These are phyloP conservation scores for Ophthalmolycus amberensis DNA, from an alignment of 2,113 vertebrate species.

Conservation along the genomic window DNA sequence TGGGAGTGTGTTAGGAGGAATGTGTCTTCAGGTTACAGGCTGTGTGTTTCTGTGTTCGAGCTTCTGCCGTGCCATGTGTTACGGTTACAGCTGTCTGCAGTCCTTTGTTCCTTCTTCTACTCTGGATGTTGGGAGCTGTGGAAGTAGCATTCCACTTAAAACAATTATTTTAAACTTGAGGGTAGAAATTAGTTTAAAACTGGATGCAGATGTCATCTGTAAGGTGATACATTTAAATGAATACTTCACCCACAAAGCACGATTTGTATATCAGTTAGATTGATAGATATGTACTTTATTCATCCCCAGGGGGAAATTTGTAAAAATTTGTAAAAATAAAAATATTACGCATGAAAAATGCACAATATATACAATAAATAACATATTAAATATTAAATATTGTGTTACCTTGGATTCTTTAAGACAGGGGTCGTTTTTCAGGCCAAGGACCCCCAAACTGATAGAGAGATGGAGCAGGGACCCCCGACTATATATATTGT, in stretches of 20 bases:
- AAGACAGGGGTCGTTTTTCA: no score
- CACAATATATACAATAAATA: no score
- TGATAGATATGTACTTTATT: no score
- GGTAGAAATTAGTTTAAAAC: background rate
- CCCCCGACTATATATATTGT: no score
- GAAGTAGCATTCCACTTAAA: background rate
- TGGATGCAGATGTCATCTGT: background rate
- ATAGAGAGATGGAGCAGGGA: no score
- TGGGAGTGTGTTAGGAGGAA: background rate
- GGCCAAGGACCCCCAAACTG: no score
- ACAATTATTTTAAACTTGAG: background rate
- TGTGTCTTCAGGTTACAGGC: constrained; percentile 13
- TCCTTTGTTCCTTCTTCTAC: constrained; percentile 33
- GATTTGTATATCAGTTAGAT: background rate
- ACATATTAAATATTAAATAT: no score
- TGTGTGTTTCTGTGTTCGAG: background rate
- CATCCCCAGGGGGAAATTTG: no score
- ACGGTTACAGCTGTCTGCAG: constrained; percentile 27
- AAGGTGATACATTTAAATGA: background rate
- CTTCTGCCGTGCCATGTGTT: constrained; percentile 33
- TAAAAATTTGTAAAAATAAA: no score
- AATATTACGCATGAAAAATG: no score
- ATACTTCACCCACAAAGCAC: background rate
- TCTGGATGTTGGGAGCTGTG: constrained; percentile 17
- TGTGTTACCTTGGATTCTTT: background rate